Percentiles rank a stretch among this genome's conserved stretches.
phyloP scores from a whole-genome alignment of 2,113 vertebrate genomes.

The Rhinopomastus cyanomelas region DNA sequence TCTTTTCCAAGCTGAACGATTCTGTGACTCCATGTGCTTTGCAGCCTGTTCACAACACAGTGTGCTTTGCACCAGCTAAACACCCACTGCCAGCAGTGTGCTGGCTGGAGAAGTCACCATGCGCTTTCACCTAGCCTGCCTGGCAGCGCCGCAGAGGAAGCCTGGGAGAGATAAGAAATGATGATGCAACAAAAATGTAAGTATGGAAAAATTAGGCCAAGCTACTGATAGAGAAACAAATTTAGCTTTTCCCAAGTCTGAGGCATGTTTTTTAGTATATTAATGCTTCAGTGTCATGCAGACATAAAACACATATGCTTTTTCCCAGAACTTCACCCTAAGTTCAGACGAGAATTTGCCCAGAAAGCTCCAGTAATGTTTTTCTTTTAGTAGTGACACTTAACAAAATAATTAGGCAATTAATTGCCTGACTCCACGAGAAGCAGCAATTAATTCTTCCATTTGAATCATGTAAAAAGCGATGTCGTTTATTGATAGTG shows the following conservation, averaged over 20 bases:
- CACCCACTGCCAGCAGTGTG: accelerated
- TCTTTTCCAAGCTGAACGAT: too few species aligned
- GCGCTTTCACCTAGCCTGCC: neutral
- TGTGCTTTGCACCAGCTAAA: neutral
- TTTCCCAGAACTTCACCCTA: conserved; percentile 36
- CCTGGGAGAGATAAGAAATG: neutral
- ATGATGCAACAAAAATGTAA: neutral
- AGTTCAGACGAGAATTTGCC: conserved; percentile 16
- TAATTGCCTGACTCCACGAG: conserved; percentile 53
- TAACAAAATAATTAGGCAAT: conserved; percentile 63
- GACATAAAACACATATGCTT: neutral
- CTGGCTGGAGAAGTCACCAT: neutral
- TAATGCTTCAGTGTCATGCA: neutral
- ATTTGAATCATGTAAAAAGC: conserved; percentile 51
- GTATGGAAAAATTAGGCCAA: neutral
- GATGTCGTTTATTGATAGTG: conserved; percentile 53
- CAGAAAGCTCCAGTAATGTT: conserved; percentile 50
- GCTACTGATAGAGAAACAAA: neutral
- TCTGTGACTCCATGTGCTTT: neutral
- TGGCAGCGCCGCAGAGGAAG: accelerated
- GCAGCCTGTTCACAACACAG: accelerated
- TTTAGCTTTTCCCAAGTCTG: neutral
- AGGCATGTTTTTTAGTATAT: conserved; percentile 26
- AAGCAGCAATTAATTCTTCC: conserved; percentile 48
- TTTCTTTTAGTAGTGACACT: conserved; percentile 58